These are phyloP conservation scores for Glaucidium brasilianum DNA, from an alignment of 2,113 vertebrate genomes.

Conservation along the genomic window DNA sequence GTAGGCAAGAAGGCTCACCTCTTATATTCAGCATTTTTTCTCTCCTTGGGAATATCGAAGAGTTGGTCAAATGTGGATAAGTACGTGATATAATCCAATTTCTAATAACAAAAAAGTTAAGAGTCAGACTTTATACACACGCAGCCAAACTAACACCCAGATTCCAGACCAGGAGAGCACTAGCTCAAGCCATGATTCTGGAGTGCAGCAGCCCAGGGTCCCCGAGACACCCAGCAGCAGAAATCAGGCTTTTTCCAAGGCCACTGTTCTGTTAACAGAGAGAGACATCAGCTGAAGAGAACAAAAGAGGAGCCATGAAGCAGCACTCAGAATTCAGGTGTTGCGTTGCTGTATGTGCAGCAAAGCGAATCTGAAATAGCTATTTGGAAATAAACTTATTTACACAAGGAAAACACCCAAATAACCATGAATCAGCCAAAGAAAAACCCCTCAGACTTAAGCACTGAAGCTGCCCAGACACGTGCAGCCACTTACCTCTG, in stretches of 20 bases:
- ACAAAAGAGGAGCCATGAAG: neutral
- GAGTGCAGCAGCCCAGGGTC: neutral
- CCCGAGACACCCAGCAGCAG: neutral
- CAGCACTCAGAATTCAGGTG: neutral
- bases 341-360: neutral
- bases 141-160: neutral
- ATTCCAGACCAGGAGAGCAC: neutral
- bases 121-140: neutral
- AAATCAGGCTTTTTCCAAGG: neutral
- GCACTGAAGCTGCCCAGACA: neutral
- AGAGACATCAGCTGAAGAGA: neutral
- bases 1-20: slow-evolving; percentile 72
- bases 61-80: slow-evolving; percentile 96
- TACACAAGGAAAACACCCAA: neutral
- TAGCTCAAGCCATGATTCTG: neutral
- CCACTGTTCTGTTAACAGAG: too few relatives aligned
- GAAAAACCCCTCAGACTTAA: neutral
- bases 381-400: neutral
- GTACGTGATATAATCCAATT: slow-evolving; percentile 95
- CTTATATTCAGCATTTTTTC: slow-evolving; percentile 96
- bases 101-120: slow-evolving; percentile 69
- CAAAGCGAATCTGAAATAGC: neutral
- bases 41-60: slow-evolving; percentile 96
- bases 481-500: slow-evolving; percentile 75
- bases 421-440: neutral